phyloP scores from a whole-genome alignment of 2,888 invertebrate genomes.

The Tipula vernalis region DNA sequence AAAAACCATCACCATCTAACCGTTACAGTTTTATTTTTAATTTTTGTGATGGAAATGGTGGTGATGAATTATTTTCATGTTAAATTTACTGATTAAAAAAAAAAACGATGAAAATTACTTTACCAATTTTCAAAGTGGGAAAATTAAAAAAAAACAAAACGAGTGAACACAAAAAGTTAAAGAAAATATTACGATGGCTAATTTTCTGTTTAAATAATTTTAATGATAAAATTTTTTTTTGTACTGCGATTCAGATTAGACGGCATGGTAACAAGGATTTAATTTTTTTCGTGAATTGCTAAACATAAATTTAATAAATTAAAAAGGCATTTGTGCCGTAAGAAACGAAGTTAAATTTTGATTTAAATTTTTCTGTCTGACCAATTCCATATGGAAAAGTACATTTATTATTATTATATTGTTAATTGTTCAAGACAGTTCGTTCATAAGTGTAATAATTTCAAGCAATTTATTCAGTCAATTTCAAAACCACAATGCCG shows the following conservation, averaged over 20 bases:
- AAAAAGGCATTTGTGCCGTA: no score
- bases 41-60: neutral
- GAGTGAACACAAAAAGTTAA: neutral
- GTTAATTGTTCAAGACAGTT: no score
- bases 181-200: neutral
- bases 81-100: neutral
- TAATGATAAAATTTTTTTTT: neutral
- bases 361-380: no score
- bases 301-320: neutral
- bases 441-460: no score
- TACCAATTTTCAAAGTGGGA: neutral
- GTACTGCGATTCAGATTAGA: neutral
- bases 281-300: neutral
- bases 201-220: slow-evolving; percentile 4
- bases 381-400: no score
- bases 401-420: no score
- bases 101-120: neutral
- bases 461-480: no score
- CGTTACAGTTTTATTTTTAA: neutral
- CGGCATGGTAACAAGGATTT: neutral
- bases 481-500: no score
- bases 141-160: neutral
- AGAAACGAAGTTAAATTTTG: no score
- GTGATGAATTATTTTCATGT: neutral
- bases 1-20: neutral